phyloP scores from a whole-genome alignment of 2,113 vertebrate species.

The Mus spicilegus region DNA sequence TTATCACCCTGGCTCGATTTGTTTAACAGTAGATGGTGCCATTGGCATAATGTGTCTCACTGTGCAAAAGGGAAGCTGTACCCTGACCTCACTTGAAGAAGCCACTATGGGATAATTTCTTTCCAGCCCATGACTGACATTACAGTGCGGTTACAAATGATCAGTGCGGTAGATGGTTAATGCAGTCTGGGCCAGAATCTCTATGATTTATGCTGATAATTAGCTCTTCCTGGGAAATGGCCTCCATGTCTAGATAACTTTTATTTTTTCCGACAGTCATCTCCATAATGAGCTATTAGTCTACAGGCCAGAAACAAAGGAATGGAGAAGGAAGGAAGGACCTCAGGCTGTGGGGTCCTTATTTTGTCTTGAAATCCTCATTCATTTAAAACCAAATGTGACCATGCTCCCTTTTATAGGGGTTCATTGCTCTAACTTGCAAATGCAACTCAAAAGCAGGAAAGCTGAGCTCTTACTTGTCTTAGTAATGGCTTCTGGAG shows the following conservation, averaged over 20 bases:
- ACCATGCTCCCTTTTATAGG: slow-evolving; percentile 43
- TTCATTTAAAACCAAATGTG: slow-evolving; percentile 62
- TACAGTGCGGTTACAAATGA: slow-evolving; percentile 10
- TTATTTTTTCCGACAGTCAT: slow-evolving; percentile 80
- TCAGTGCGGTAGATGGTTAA: slow-evolving; percentile 44
- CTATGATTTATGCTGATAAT: slow-evolving; percentile 65
- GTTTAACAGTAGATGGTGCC: neutral
- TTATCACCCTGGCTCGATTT: slow-evolving; percentile 36
- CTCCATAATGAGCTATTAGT: slow-evolving; percentile 80
- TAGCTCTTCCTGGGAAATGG: slow-evolving; percentile 73
- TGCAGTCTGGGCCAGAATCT: neutral
- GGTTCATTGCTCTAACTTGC: slow-evolving; percentile 30
- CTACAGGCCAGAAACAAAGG: slow-evolving; percentile 72
- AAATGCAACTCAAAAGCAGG: slow-evolving; percentile 4
- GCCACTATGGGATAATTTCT: neutral
- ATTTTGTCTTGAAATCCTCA: slow-evolving; percentile 57
- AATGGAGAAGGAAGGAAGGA: slow-evolving; percentile 51
- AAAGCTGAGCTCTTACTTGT: slow-evolving; percentile 43
- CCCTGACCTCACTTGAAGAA: slow-evolving; percentile 17
- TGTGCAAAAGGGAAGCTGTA: neutral
- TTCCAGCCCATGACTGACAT: neutral
- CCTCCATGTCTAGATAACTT: slow-evolving; percentile 76
- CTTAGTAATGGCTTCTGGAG: slow-evolving; percentile 48
- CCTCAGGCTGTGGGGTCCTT: slow-evolving; percentile 45
- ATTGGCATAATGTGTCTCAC: neutral